Percentiles rank a stretch among this genome's conserved stretches.
Conservation (phyloP, 2,888 invertebrate genomes). For the Caenorhabditis sinica region DNA sequence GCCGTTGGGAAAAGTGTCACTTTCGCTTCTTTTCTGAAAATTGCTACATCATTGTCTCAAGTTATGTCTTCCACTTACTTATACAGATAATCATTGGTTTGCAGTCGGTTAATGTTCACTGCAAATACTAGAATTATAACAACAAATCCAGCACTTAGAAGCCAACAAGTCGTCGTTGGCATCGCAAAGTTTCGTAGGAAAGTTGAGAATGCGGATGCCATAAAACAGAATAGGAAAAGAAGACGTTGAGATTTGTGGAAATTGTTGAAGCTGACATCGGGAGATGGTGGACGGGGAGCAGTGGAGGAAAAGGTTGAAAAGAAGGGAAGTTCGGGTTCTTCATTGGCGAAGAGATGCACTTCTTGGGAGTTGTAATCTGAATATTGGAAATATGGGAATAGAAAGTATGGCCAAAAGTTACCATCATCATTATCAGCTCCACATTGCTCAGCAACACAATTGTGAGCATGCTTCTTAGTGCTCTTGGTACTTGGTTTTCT, state of each 20-base stretch:
- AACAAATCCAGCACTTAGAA: constrained; percentile 32
- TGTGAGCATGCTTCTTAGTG: constrained; percentile 47
- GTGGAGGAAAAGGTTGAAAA: constrained; percentile 42
- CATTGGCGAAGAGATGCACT: constrained; percentile 56
- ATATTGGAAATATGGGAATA: neutral
- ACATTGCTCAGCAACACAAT: constrained; percentile 65
- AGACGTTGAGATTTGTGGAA: constrained; percentile 41
- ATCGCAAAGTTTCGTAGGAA: constrained; percentile 36
- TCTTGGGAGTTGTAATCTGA: constrained; percentile 49
- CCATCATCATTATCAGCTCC: constrained; percentile 49
- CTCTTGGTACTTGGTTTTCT: neutral
- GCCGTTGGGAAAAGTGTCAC: constrained; percentile 61
- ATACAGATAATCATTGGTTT: constrained; percentile 62
- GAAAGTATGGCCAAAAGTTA: neutral
- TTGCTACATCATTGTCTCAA: neutral
- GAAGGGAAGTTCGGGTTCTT: constrained; percentile 63
- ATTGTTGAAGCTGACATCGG: constrained; percentile 36
- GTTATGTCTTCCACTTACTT: constrained; percentile 35
- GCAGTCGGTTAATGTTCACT: constrained; percentile 49
- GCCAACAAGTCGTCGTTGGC: constrained; percentile 36
- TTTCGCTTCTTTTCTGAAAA: constrained; percentile 63
- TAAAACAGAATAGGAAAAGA: constrained; percentile 24
- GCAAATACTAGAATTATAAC: constrained; percentile 9
- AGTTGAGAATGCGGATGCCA: constrained; percentile 23
- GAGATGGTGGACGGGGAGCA: constrained; percentile 50